Base-by-base conservation (phyloP, 2,888 invertebrate genomes). In the Agrotis segetum region DNA sequence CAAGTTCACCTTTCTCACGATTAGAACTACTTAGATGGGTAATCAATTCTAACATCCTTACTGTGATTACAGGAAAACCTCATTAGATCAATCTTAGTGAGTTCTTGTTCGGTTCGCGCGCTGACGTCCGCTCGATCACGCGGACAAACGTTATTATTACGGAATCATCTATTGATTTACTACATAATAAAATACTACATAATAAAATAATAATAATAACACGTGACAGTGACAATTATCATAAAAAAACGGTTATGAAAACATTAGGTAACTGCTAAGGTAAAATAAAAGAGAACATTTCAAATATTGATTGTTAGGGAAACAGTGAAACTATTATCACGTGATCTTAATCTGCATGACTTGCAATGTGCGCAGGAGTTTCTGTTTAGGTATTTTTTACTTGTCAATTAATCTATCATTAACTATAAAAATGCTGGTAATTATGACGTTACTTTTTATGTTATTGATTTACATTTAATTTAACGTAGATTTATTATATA, bases 21-120 rank as follows among this genome's bases (percentile, higher is more conserved):
- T 74, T 16, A 50, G 3, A 53, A 21, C 24, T 46, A 21, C 56
- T 34, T 21, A 58, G n/a, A 7, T n/a, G 9, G 19, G 19, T 40
- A 63, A 44, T 66, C 24, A 44, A 56, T 60, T 61, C 1, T 67
- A 58, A 58, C 62, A 74, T 73, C 55, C 50, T 55, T 55, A 56
- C 52, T 77, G 77, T 29, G 19, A 50, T 78, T 53, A 66, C 74
- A 78, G 79, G 74, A 74, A 78, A 78, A 79, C 21, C 67, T 68
- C 40, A 52, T 16, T 49, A 59, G n/a, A 44, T 46, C 21, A 16
- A 66, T 74, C 62, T 74, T 74, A 78, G 79, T 79, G 9, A 55
- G 62, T 59, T 47, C 19, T 60, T 24, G 79, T 49, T 47, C 66
- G 69, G 53, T 63, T 50, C 13, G 65, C 68, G 74, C 19, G 50